These are phyloP conservation scores for Myodes glareolus DNA, from an alignment of 2,113 vertebrate species.

Conservation along the genomic window DNA sequence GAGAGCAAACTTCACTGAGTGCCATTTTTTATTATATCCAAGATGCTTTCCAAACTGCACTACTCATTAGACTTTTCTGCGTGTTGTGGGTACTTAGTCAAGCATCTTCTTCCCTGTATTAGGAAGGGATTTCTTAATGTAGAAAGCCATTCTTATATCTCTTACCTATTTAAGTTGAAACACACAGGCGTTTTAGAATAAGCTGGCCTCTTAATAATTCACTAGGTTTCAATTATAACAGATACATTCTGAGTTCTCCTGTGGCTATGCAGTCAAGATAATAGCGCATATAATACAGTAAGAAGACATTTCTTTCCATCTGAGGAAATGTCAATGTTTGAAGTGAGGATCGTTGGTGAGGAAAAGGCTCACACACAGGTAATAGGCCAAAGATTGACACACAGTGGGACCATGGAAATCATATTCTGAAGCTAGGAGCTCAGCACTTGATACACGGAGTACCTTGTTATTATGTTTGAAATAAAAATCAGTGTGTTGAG, in stretches of 20 bases:
- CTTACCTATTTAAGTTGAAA: slow-evolving; percentile 15
- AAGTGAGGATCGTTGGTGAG: not conserved
- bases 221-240: not conserved
- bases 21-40: slow-evolving; percentile 47
- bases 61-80: not conserved
- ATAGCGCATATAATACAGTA: not conserved
- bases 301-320: not conserved
- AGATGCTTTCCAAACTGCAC: slow-evolving; percentile 52
- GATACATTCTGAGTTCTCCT: not conserved
- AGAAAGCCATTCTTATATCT: not conserved
- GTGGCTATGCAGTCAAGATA: not conserved
- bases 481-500: not conserved
- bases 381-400: not conserved
- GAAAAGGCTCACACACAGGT: not conserved
- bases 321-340: not conserved
- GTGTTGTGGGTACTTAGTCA: slow-evolving; percentile 37
- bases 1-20: slow-evolving; percentile 14
- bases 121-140: slow-evolving; percentile 9
- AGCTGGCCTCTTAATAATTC: not conserved
- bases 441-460: not conserved
- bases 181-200: slow-evolving; percentile 33
- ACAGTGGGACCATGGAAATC: not conserved
- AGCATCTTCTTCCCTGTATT: not conserved
- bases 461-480: slow-evolving; percentile 19
- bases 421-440: not conserved